phyloP scores from a whole-genome alignment of 2,113 vertebrate species.

The Ctenomys sociabilis region DNA sequence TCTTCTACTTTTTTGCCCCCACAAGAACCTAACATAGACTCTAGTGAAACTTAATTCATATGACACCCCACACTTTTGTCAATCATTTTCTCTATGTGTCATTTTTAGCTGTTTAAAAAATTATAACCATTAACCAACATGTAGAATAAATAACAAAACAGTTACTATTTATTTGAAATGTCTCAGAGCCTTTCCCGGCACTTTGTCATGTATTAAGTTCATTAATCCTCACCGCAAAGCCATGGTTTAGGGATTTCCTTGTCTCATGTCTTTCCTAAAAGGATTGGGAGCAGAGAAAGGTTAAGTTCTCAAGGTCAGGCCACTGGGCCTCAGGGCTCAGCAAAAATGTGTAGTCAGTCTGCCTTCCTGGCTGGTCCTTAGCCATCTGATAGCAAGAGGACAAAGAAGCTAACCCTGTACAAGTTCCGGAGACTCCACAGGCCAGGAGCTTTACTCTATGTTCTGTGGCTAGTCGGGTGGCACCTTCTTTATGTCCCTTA shows the following conservation, averaged over 20 bases:
- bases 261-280: neutral
- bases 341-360: neutral
- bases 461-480: neutral
- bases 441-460: neutral
- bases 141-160: neutral
- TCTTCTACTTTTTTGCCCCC: neutral
- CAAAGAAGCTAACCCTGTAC: neutral
- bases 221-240: neutral
- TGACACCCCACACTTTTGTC: neutral
- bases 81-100: neutral
- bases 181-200: neutral
- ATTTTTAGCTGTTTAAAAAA: neutral
- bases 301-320: neutral
- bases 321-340: neutral
- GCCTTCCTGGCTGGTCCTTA: neutral
- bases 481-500: neutral
- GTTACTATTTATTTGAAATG: neutral
- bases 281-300: neutral
- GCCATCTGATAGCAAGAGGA: neutral
- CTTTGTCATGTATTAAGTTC: neutral
- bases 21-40: neutral
- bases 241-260: neutral
- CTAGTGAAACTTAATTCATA: neutral
- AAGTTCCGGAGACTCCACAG: neutral
- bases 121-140: neutral